phyloP scores from a whole-genome alignment of 2,797 vertebrate species.

The Sebastiscus albofasciatus region DNA sequence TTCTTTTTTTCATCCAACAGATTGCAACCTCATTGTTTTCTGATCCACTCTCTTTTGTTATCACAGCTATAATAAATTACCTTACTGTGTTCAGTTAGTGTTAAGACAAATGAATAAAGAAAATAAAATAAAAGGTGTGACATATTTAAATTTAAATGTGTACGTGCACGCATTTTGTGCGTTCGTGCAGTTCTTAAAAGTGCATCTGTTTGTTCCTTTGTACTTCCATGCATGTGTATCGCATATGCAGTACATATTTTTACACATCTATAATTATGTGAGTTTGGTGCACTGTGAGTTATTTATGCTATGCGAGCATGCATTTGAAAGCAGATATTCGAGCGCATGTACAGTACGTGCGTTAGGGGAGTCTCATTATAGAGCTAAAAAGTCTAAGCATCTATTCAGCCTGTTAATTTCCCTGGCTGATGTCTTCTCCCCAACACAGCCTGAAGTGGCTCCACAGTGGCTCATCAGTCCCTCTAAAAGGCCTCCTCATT shows the following conservation, averaged over 20 bases:
- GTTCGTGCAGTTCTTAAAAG: neutral
- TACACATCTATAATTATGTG: conserved; percentile 6
- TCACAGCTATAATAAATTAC: neutral
- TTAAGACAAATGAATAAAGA: neutral
- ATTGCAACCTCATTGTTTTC: neutral
- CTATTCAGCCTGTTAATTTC: conserved; percentile 80
- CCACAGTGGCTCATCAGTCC: conserved; percentile 66
- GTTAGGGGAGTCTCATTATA: conserved; percentile 69
- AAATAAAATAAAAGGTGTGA: neutral
- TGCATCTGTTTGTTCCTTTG: neutral
- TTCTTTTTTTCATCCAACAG: neutral
- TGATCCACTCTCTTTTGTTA: neutral
- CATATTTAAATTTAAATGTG: neutral
- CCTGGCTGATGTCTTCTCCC: conserved; percentile 68
- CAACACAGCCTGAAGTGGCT: conserved; percentile 60
- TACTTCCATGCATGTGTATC: neutral
- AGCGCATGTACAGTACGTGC: conserved; percentile 25
- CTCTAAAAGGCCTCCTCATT: conserved; percentile 77
- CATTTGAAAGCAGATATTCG: conserved; percentile 44
- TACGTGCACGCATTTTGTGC: neutral
- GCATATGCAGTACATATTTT: neutral
- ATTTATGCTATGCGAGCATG: conserved; percentile 31
- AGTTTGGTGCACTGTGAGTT: conserved; percentile 6
- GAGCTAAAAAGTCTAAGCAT: conserved; percentile 64
- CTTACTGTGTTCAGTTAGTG: neutral